These are phyloP conservation scores for Drosophila parthenogenetica DNA, from an alignment of 2,888 invertebrate genomes.

Conservation along the genomic window DNA sequence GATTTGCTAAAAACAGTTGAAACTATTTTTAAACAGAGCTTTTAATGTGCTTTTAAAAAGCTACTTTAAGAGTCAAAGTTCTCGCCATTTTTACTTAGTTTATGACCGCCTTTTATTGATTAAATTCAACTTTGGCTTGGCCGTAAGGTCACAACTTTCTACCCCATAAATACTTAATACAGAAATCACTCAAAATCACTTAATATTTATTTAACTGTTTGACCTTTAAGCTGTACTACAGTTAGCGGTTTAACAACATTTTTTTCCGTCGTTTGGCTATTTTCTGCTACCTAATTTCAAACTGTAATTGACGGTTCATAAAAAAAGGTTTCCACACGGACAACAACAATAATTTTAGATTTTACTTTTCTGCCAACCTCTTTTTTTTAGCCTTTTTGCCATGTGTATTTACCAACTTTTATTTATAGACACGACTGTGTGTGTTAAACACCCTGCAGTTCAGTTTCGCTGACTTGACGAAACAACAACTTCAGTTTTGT, in stretches of 20 bases:
- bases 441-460: constrained; percentile 12
- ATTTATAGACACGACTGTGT: constrained; percentile 13
- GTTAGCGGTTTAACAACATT: neutral
- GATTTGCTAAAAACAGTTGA: no score
- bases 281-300: constrained; percentile 18
- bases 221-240: neutral
- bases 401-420: constrained; percentile 23
- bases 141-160: no score
- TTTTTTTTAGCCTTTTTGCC: constrained; percentile 20
- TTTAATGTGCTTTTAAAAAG: neutral
- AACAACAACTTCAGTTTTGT: constrained; percentile 9
- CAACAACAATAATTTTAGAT: constrained; percentile 10
- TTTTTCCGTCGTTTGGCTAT: neutral
- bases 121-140: neutral
- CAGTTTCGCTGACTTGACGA: constrained; percentile 24
- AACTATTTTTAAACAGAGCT: no score
- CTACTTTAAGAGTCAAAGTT: no score
- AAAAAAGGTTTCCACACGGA: constrained; percentile 13
- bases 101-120: neutral
- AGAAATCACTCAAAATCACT: neutral
- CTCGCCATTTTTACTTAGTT: no score
- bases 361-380: neutral
- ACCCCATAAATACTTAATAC: neutral
- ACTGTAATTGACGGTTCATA: constrained; percentile 13
- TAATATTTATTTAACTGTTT: neutral